Conservation (phyloP, 2,797 vertebrate species). For the Argentina silus region DNA sequence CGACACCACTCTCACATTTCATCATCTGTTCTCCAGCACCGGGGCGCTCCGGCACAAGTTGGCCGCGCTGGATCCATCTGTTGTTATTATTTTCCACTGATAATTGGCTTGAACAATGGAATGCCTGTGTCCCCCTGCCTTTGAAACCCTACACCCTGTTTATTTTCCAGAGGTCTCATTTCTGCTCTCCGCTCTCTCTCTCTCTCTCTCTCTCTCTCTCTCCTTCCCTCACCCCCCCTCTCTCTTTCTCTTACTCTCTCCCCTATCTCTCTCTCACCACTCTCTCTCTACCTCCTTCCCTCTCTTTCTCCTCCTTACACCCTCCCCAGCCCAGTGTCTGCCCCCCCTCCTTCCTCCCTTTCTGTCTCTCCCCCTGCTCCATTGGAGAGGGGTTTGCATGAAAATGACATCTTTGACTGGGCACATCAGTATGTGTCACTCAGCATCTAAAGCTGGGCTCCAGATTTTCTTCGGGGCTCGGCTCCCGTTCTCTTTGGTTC, state of each 20-base stretch:
- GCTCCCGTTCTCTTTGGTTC: constrained; percentile 52
- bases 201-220: background rate
- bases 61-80: constrained; percentile 98
- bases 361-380: constrained; percentile 64
- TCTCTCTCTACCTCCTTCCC: constrained; percentile 3
- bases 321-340: constrained; percentile 14
- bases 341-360: background rate
- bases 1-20: constrained; percentile 75
- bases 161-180: constrained; percentile 93
- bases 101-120: constrained; percentile 99
- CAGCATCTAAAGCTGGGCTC: constrained; percentile 72
- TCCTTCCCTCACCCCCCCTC: background rate
- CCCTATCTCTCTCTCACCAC: background rate
- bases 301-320: no score
- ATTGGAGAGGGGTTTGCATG: constrained; percentile 74
- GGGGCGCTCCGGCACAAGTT: constrained; percentile 89
- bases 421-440: constrained; percentile 80
- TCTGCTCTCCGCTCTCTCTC: constrained; percentile 35
- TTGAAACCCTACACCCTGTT: constrained; percentile 98
- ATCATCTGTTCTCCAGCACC: constrained; percentile 84
- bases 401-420: constrained; percentile 83
- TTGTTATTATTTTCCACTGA: constrained; percentile 99
- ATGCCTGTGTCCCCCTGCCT: constrained; percentile 94
- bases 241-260: background rate
- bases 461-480: constrained; percentile 70